phyloP scores from a whole-genome alignment of 2,113 vertebrate genomes.

The Piaya cayana region DNA sequence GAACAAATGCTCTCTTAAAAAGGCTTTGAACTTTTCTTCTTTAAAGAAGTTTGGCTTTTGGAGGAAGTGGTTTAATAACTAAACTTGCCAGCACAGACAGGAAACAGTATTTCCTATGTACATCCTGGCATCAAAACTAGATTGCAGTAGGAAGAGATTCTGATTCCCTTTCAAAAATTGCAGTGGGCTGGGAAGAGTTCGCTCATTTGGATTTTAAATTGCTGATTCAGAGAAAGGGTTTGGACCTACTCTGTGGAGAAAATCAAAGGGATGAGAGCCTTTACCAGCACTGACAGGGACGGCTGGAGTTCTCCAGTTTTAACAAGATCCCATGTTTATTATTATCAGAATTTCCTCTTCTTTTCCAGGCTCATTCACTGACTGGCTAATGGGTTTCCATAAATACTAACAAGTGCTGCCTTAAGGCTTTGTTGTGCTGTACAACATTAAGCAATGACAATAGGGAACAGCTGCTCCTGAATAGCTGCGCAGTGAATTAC shows the following conservation, averaged over 20 bases:
- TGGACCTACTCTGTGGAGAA: neutral
- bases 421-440: conserved; percentile 53
- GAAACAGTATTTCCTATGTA: conserved; percentile 61
- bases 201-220: neutral
- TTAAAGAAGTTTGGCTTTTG: conserved; percentile 55
- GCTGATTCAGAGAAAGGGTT: neutral
- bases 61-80: conserved; percentile 68
- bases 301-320: neutral
- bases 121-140: conserved; percentile 50
- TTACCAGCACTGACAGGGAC: neutral
- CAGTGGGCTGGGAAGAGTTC: neutral
- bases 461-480: conserved; percentile 58
- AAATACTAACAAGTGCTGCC: conserved; percentile 58
- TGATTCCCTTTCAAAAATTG: conserved; percentile 34
- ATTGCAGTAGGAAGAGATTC: conserved; percentile 28
- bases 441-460: conserved; percentile 55
- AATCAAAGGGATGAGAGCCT: neutral
- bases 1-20: conserved; percentile 67
- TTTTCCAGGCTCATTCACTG: conserved; percentile 39
- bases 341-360: conserved; percentile 36
- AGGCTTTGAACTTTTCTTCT: conserved; percentile 71
- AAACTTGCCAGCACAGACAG: conserved; percentile 50
- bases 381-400: conserved; percentile 54
- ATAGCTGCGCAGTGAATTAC: conserved; percentile 40
- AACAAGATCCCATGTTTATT: conserved; percentile 4